A percentile compares a stretch with the other conserved stretches of the same genome.
Conservation (phyloP, 2,797 vertebrate genomes). For the Chrysolophus pictus region DNA sequence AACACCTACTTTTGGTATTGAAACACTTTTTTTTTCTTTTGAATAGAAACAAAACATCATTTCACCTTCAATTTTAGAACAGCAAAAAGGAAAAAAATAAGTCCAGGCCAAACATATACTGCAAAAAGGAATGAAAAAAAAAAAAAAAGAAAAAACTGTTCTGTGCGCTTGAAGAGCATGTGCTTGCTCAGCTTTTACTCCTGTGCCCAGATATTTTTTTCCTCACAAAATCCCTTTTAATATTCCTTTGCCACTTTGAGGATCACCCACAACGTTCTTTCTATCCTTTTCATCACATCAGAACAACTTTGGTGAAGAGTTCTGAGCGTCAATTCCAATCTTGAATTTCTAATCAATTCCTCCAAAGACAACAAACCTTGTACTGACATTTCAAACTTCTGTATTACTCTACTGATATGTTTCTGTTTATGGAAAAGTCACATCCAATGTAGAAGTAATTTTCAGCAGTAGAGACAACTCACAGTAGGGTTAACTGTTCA, state of each 20-base stretch:
- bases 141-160: not conserved
- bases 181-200: slow-evolving; percentile 21
- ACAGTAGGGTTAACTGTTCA: not conserved
- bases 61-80: not conserved
- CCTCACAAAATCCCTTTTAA: slow-evolving; percentile 37
- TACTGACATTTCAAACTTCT: not conserved
- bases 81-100: not conserved
- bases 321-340: not conserved
- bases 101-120: not conserved
- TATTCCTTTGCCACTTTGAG: slow-evolving; percentile 50
- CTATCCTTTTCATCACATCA: slow-evolving; percentile 39
- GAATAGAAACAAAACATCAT: not conserved
- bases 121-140: not conserved
- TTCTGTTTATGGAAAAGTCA: not conserved
- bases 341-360: not conserved
- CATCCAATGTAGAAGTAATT: not conserved
- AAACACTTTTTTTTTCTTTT: not conserved
- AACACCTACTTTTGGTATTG: not conserved
- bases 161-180: not conserved
- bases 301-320: not conserved
- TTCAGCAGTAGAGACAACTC: not conserved
- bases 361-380: not conserved
- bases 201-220: slow-evolving; percentile 48
- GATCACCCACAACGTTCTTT: slow-evolving; percentile 55
- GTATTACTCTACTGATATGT: not conserved